Conservation (phyloP, 1,140 invertebrate genomes). For the Paramacrobiotus metropolitanus region DNA sequence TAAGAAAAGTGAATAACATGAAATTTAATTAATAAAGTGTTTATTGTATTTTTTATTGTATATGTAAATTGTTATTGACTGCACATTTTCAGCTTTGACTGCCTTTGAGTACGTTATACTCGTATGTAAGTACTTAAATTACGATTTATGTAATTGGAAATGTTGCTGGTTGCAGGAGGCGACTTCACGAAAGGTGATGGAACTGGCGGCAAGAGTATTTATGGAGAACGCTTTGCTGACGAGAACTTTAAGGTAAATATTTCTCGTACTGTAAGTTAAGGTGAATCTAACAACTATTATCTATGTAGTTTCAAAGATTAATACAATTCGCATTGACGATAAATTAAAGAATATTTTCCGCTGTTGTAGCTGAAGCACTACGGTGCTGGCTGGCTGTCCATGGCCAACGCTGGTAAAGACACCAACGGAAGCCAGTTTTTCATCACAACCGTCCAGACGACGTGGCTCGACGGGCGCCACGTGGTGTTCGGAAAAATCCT, state of each 20-base stretch:
- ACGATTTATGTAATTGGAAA: background rate
- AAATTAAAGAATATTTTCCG: too few relatives aligned
- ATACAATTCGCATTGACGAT: too few relatives aligned
- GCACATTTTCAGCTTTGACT: too few relatives aligned
- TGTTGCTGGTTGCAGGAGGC: conserved; percentile 10
- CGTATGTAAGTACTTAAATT: too few relatives aligned
- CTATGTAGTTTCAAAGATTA: too few relatives aligned
- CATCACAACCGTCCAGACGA: conserved; percentile 66
- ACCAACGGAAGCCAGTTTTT: conserved; percentile 98
- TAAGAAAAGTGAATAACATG: too few relatives aligned
- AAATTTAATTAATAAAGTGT: too few relatives aligned
- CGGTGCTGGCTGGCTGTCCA: conserved; percentile 65
- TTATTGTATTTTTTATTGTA: too few relatives aligned
- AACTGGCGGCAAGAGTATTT: conserved; percentile 73
- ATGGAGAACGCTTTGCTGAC: conserved; percentile 72
- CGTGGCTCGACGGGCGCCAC: conserved; percentile 83
- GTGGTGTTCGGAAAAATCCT: conserved; percentile 81
- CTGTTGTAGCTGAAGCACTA: conserved; percentile 46
- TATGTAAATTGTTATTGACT: too few relatives aligned
- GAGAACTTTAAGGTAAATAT: conserved; percentile 61
- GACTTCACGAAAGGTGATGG: conserved; percentile 79
- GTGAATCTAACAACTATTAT: too few relatives aligned
- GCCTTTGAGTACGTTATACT: too few relatives aligned
- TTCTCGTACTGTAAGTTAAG: too few relatives aligned
- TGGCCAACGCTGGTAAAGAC: conserved; percentile 87